A percentile compares a stretch with the other conserved stretches of the same genome.
Conservation (phyloP, 2,888 invertebrate genomes). For the Syrphus vitripennis region DNA sequence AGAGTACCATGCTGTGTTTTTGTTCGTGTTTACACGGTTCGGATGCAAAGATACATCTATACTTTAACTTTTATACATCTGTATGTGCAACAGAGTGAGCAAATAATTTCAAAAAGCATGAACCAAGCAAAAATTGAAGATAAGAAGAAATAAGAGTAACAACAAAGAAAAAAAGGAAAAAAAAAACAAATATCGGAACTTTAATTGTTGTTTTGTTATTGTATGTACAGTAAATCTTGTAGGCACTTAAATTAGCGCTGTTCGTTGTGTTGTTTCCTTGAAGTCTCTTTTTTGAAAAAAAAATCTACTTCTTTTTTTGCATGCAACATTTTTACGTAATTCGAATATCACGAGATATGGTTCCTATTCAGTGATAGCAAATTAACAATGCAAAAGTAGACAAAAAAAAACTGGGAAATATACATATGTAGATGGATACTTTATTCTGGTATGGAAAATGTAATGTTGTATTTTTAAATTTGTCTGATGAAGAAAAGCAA, state of each 20-base stretch:
- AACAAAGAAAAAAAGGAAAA: not conserved
- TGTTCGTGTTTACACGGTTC: constrained; percentile 66
- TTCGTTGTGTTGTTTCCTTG: not conserved
- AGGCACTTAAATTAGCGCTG: constrained; percentile 59
- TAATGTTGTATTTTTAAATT: no score
- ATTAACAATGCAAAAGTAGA: not conserved
- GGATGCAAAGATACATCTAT: constrained; percentile 15
- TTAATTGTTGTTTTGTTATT: constrained; percentile 67
- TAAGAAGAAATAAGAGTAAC: not conserved
- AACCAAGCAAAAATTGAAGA: constrained; percentile 6
- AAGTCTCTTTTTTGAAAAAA: constrained; percentile 1
- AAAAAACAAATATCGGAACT: constrained; percentile 17
- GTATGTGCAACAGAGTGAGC: constrained; percentile 58
- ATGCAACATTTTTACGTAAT: constrained; percentile 51
- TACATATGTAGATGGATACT: not conserved
- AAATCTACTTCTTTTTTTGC: not conserved
- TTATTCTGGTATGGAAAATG: no score
- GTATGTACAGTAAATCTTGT: constrained; percentile 61
- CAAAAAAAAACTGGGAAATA: constrained; percentile 18
- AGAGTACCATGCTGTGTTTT: constrained; percentile 14
- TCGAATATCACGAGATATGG: constrained; percentile 59
- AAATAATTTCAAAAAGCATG: constrained; percentile 67
- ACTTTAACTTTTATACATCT: no score
- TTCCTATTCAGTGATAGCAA: constrained; percentile 37
- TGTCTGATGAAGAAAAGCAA: no score